Evolutionary conservation across 2,888 invertebrate species (phyloP), one percentile per base, ranked within the genome.

Genomic region (Pinctada fucata): DNA sequence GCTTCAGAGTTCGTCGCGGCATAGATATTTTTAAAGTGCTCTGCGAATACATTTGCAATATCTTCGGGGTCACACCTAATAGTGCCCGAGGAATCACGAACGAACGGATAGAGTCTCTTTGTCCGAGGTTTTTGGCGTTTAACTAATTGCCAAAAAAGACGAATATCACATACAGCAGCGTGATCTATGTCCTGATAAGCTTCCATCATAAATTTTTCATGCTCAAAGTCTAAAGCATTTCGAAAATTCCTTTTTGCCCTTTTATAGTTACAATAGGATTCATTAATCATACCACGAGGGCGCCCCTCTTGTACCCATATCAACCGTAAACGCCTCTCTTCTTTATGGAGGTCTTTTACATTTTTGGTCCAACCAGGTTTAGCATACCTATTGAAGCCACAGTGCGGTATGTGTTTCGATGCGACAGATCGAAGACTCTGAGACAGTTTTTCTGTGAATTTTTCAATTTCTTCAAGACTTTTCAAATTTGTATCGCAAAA

Each of bases 261-360:
- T 67, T 77, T 72, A 58, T 80, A 77, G 8, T 67, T 47, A 16
- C n/a, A 47, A 48, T 71, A 80, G 2, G 77, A 66, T 5, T 48
- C 72, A 49, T 72, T 49, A 5, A 3, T 5, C 50, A 63, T 69
- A 63, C 80, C 72, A 8, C 80, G 48, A 2, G 75, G 75, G 45
- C 78, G 73, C 13, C 72, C 72, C 16, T 77, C 72, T 13, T 45
- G n/a, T 71, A 80, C 10, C 77, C 75, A 77, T 2, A 16, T 10
- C 10, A 10, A 51, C 58, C 52, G 67, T 48, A 16, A 13, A 5
- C 16, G 49, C 3, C 49, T 49, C 65, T 51, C 52, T 50, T 13
- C 2, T 10, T 49, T 31, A 31, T 75, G 68, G 3, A n/a, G 47
- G 8, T 51, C 52, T 67, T 68, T 52, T 10, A 75, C 52, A 2